A percentile compares a stretch with the other conserved stretches of the same genome.
These are phyloP conservation scores for Rousettus madagascariensis DNA, from an alignment of 2,797 vertebrate species.

Conservation along the genomic window DNA sequence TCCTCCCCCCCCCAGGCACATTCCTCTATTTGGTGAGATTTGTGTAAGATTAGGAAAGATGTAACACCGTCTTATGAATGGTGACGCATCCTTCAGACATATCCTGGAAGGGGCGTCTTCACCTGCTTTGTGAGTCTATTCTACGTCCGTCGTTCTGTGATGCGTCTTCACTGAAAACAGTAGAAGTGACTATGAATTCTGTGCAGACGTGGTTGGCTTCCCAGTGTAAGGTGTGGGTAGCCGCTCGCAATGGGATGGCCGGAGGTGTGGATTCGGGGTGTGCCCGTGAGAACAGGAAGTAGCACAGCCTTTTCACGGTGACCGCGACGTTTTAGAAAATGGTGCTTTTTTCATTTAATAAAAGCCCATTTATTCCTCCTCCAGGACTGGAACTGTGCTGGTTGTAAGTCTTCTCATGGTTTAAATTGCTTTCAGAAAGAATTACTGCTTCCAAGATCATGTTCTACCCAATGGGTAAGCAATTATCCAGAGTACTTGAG, in stretches of 20 bases:
- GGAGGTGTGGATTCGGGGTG: no score
- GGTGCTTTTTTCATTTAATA: background rate
- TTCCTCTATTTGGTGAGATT: no score
- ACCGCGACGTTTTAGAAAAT: background rate
- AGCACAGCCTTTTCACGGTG: no score
- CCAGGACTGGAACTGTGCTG: background rate
- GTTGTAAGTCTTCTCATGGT: no score
- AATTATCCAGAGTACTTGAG: no score
- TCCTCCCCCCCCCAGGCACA: no score
- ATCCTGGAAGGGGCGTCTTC: background rate
- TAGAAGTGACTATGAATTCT: background rate
- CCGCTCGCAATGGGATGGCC: no score
- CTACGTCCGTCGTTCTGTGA: fast-evolving
- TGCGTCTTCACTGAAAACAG: fast-evolving
- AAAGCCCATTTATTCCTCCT: background rate
- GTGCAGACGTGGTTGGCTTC: background rate
- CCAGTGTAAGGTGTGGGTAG: fast-evolving
- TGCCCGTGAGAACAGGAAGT: background rate
- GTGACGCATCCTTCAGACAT: no score
- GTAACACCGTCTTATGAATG: no score
- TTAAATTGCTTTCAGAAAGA: background rate
- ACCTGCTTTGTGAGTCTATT: fast-evolving
- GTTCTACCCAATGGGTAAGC: background rate
- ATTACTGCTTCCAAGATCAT: background rate
- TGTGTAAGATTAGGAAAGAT: no score